Evolutionary conservation across 2,113 vertebrate genomes (phyloP), one percentile per base, ranked within the genome.

Genomic region (Megalops atlanticus): DNA sequence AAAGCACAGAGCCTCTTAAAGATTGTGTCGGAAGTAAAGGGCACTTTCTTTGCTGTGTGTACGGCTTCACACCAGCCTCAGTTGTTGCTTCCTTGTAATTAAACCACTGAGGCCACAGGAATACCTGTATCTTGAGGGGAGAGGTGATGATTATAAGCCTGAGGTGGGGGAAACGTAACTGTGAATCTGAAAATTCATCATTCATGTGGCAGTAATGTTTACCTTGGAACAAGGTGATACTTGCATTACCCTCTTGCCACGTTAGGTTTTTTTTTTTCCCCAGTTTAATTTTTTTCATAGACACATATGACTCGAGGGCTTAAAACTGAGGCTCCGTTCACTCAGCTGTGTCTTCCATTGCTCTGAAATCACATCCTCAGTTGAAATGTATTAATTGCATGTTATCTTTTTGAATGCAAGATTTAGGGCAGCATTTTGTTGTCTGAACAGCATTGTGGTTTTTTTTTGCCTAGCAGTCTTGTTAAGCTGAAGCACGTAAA

Each of bases 81-180:
- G 87, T 89, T 89, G 87, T 88, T 87, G 85, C 80, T 82, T 82
- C 87, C 89, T 88, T 90, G 86, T 91, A 91, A 92, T 92, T 92
- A 91, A 84, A 81, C 82, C n/a, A 86, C 81, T 72, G 79, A 85
- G 74, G 85, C 79, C 76, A 80, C 80, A 83, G 85, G 40, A 83
- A 80, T 87, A 88, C 87, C 87, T 88, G 85, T 80, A 84, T 88
- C 87, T 85, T 90, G 87, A 90, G 90, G 91, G 86, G 75, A 36
- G 76, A 83, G 35, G 36, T 64, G 64, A 43, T 36, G 47, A 43
- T 72, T 71, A 36, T 6, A 58, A 41, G 43, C 38, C 11, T n/a
- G 3, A 58, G 3, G 10, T 1, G 27, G 31, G 33, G 52, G 77
- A 68, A 39, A 43, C 71, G 52, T 16, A 2, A 27, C n/a, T 49